These are phyloP conservation scores for Tupaia chinensis DNA, from an alignment of 2,113 vertebrate species.

Conservation along the genomic window DNA sequence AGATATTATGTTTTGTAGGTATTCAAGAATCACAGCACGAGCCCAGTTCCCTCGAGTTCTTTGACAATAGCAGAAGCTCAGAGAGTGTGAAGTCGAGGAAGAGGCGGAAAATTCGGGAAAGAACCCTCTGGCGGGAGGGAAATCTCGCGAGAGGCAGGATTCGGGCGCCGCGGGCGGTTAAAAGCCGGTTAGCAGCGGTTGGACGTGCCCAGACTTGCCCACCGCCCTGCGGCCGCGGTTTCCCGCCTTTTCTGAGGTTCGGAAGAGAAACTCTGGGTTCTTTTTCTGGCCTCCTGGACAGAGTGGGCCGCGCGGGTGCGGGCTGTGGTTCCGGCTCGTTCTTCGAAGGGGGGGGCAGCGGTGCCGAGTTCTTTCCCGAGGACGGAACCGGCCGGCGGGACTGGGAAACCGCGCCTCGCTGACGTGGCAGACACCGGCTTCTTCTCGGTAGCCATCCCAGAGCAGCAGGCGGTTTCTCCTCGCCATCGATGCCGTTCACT, in stretches of 20 bases:
- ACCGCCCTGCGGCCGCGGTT: background rate
- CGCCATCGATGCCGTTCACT: background rate
- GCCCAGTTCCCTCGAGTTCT: background rate
- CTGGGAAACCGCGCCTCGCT: background rate
- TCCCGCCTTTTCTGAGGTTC: background rate
- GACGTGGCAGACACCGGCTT: rapidly evolving
- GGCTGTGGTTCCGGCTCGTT: background rate
- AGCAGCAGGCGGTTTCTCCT: too few relatives aligned
- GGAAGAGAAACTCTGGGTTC: background rate
- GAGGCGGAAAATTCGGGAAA: background rate
- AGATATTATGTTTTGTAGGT: constrained; percentile 7
- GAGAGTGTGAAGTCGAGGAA: rapidly evolving
- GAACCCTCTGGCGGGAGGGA: rapidly evolving
- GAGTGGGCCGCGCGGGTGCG: background rate
- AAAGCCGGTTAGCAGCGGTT: too few relatives aligned
- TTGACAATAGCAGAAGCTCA: background rate
- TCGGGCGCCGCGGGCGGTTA: rapidly evolving
- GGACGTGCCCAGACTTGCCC: too few relatives aligned
- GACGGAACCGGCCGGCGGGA: background rate
- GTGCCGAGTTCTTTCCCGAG: background rate
- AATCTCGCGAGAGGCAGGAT: constrained; percentile 50
- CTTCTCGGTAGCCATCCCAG: background rate
- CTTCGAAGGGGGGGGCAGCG: background rate
- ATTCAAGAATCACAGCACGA: background rate
- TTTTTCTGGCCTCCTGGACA: background rate